These are phyloP conservation scores for Drosophila nebulosa DNA, from an alignment of 1,140 invertebrate species.

Conservation along the genomic window DNA sequence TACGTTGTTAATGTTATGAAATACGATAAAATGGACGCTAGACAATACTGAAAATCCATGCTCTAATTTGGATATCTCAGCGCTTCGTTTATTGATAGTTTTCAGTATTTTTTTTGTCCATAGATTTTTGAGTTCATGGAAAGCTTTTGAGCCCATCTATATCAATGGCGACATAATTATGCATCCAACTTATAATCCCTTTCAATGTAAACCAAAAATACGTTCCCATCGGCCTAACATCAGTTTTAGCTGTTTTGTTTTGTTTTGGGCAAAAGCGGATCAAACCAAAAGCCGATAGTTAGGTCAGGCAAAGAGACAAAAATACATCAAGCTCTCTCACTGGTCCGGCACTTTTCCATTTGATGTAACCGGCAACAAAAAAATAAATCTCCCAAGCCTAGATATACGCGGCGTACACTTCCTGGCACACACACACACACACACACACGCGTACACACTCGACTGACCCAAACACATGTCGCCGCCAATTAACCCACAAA, in stretches of 20 bases:
- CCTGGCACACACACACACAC: constrained; percentile 55
- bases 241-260: constrained; percentile 14
- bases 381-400: constrained; percentile 50
- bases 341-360: constrained; percentile 19
- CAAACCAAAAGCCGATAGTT: constrained; percentile 21
- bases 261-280: constrained; percentile 32
- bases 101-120: not conserved
- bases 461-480: constrained; percentile 58
- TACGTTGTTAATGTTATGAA: too few species aligned
- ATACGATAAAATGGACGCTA: too few species aligned
- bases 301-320: constrained; percentile 10
- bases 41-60: too few species aligned
- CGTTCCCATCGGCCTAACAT: constrained; percentile 32
- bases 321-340: not conserved
- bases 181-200: constrained; percentile 24
- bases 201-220: not conserved
- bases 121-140: not conserved
- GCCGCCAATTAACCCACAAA: constrained; percentile 74
- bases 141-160: not conserved
- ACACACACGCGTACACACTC: not conserved
- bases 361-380: constrained; percentile 58
- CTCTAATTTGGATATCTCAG: not conserved
- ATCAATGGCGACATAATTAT: not conserved
- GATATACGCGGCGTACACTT: constrained; percentile 54
- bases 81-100: not conserved